These are phyloP conservation scores for Eunapius fragilis DNA, from an alignment of 37 sponge, comb jelly and placozoan genomes.

Conservation along the genomic window DNA sequence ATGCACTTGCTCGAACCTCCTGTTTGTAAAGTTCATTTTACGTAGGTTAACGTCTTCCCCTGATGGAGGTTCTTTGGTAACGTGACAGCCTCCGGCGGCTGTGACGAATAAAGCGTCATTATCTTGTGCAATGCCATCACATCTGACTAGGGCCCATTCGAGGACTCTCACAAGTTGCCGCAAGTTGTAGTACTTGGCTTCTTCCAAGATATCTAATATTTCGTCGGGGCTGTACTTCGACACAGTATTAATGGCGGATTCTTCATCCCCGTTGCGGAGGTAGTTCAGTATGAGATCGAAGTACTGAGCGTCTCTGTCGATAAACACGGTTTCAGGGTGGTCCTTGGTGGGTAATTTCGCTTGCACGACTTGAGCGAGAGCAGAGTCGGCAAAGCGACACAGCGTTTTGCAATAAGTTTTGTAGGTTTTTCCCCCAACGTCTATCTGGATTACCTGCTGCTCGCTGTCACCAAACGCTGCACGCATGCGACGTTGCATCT, in stretches of 20 bases:
- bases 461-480: not conserved
- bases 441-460: conserved; percentile 1
- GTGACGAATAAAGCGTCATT: too few species aligned
- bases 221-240: not conserved
- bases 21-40: conserved; percentile 8
- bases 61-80: not conserved
- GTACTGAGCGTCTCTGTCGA: conserved; percentile 52
- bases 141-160: not conserved
- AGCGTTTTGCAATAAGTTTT: conserved; percentile 4
- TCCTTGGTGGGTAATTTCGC: not conserved
- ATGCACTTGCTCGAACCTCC: conserved; percentile 9
- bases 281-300: conserved; percentile 53
- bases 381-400: not conserved
- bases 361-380: not conserved
- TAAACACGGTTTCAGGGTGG: conserved; percentile 1
- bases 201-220: conserved; percentile 28
- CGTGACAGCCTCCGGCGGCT: not conserved
- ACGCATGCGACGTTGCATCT: not conserved
- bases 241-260: not conserved
- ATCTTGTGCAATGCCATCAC: too few species aligned
- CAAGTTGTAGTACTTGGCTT: conserved; percentile 41
- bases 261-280: conserved; percentile 35
- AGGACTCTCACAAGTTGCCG: not conserved
- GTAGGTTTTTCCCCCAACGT: conserved; percentile 40
- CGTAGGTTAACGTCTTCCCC: not conserved